Base-by-base conservation (phyloP, 2,888 invertebrate genomes). In the Chymomyza fuscimana region DNA sequence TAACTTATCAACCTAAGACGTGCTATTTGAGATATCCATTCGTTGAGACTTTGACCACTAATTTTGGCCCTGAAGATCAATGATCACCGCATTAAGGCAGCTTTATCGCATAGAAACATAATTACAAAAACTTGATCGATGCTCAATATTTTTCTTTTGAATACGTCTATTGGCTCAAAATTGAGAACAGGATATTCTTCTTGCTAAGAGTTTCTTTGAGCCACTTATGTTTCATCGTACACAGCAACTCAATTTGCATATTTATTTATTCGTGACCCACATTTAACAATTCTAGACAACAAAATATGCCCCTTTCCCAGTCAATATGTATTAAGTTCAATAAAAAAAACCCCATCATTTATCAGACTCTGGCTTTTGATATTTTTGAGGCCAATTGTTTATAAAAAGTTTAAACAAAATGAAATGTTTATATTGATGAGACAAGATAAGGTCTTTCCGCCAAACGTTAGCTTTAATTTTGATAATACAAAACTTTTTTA, bases 401-500 rank as follows among this genome's bases (percentile, higher is more conserved):
- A 19, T 54, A 54, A 54, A 19, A 58, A 12, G 4, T 56, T 16
- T 58, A 58, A 58, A 29, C 16, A 22, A 56, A 56, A n/a, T 15
- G 5, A 54, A 58, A 5, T 58, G 25, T 52, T 61, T 61, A 62
- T 74, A 80, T 68, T 71, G 71, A 74, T 76, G 77, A 67, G 69
- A n/a, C 40, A 12, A 46, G 40, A 46, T 46, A 3, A 46, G 46
- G 56, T 60, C 67, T 71, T 73, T 78, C 58, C 58, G 58, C 29
- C 5, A 51, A 58, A 65, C 63, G 58, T 72, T 63, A 58, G 29
- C 12, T 63, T 15, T 66, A 25, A 50, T 16, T 10, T 25, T 71
- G 82, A 83, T 87, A 85, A 76, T 52, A 63, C 58, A 16, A 72
- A 63, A 51, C n/a, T 66, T 65, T 63, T 61, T 86, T 79, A 82